Percentiles rank a stretch among this genome's conserved stretches.
phyloP scores from a whole-genome alignment of 2,797 vertebrate genomes.

The Neostethus bicornis region DNA sequence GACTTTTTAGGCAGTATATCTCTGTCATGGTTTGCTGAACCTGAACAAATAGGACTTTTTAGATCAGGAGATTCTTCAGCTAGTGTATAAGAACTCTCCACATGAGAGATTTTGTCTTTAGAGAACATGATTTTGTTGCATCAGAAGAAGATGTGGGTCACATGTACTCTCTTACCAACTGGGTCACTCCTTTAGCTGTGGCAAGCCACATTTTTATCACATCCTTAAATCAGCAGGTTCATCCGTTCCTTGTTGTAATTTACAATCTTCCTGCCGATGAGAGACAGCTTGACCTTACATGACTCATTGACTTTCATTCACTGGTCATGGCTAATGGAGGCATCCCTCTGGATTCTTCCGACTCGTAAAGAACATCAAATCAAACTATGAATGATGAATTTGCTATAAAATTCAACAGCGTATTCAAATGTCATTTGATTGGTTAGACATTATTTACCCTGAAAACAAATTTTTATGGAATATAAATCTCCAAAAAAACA shows the following conservation, averaged over 20 bases:
- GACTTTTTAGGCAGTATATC: conserved; percentile 1
- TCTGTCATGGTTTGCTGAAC: conserved; percentile 11
- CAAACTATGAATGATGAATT: not conserved
- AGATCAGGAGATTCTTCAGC: not conserved
- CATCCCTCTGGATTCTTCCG: not conserved
- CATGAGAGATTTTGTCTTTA: not conserved
- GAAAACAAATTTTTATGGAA: too few relatives aligned
- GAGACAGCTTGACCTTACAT: not conserved
- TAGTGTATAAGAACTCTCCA: not conserved
- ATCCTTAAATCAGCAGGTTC: not conserved
- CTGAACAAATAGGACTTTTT: conserved; percentile 1
- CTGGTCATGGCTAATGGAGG: not conserved
- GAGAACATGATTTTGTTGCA: not conserved
- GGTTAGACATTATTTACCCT: too few relatives aligned
- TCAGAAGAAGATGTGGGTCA: not conserved
- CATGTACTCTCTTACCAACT: not conserved
- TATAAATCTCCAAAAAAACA: too few relatives aligned
- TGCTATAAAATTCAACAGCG: not conserved
- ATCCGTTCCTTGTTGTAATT: not conserved
- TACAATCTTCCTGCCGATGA: not conserved
- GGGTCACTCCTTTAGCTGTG: not conserved
- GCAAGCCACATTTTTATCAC: not conserved
- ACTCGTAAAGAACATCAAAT: not conserved
- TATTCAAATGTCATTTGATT: not conserved
- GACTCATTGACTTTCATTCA: not conserved